Conservation (phyloP, 2,888 invertebrate species). For the Sceliomorpha sp. region DNA sequence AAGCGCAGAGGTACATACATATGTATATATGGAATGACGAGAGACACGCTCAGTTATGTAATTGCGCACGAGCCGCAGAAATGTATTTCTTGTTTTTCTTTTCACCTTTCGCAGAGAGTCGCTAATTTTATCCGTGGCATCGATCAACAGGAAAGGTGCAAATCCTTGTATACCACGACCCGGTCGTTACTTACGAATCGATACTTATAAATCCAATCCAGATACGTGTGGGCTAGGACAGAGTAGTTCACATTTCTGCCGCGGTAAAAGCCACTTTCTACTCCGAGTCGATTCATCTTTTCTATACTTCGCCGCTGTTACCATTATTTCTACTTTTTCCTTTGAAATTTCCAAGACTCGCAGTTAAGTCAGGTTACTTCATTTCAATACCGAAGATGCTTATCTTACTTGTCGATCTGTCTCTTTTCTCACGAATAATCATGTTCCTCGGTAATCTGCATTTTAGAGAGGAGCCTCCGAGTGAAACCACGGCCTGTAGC, state of each 20-base stretch:
- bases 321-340: slow-evolving; percentile 38
- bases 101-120: slow-evolving; percentile 53
- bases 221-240: slow-evolving; percentile 54
- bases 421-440: too few species aligned
- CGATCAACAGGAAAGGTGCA: slow-evolving; percentile 56
- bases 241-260: slow-evolving; percentile 51
- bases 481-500: too few species aligned
- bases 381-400: too few species aligned
- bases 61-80: slow-evolving; percentile 44
- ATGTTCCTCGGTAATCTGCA: too few species aligned
- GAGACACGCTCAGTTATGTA: slow-evolving; percentile 38
- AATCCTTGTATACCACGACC: slow-evolving; percentile 56
- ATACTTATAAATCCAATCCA: slow-evolving; percentile 56
- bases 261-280: slow-evolving; percentile 51
- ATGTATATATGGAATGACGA: slow-evolving; percentile 29
- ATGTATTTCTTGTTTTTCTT: slow-evolving; percentile 53
- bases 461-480: too few species aligned
- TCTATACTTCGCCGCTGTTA: slow-evolving; percentile 46
- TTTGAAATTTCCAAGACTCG: background rate
- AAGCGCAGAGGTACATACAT: too few species aligned
- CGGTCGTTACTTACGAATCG: slow-evolving; percentile 54
- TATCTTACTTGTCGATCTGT: too few species aligned
- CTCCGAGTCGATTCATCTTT: slow-evolving; percentile 48
- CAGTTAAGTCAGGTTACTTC: background rate
- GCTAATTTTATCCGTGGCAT: slow-evolving; percentile 54